Conservation (phyloP, 2,797 vertebrate genomes). For the Trichosurus vulpecula region DNA sequence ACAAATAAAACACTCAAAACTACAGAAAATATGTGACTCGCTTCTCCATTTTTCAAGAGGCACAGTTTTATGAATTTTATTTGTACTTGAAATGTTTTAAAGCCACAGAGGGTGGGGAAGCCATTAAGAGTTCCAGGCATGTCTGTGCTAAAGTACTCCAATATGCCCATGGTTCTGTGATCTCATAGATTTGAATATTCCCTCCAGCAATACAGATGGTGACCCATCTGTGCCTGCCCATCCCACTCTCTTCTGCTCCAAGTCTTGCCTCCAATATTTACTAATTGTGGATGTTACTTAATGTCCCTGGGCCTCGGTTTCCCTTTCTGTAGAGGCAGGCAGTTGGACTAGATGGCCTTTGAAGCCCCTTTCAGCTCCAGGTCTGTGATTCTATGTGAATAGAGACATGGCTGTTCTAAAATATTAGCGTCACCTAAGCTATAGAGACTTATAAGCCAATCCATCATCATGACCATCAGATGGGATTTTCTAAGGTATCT, state of each 20-base stretch:
- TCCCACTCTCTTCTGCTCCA: not conserved
- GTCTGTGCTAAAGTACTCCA: not conserved
- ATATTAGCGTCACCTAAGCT: not conserved
- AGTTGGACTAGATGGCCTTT: not conserved
- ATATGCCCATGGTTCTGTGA: not conserved
- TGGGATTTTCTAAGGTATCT: not conserved
- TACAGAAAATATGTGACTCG: not conserved
- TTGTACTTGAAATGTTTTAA: not conserved
- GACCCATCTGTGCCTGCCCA: not conserved
- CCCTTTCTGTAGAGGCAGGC: not conserved
- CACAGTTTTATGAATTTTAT: conserved; percentile 35
- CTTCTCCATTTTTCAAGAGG: conserved; percentile 28
- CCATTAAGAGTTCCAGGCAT: not conserved
- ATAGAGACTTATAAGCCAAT: not conserved
- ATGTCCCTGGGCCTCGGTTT: not conserved
- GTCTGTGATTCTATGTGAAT: not conserved
- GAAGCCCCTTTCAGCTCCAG: not conserved
- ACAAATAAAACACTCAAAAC: conserved; percentile 47
- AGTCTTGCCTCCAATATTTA: not conserved
- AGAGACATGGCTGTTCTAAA: not conserved
- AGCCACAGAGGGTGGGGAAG: not conserved
- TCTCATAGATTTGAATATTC: not conserved
- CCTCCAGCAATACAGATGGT: not conserved
- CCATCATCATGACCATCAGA: conserved; percentile 5
- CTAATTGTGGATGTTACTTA: not conserved